These are phyloP conservation scores for Rallus limicola DNA, from an alignment of 2,113 vertebrate species.

Conservation along the genomic window DNA sequence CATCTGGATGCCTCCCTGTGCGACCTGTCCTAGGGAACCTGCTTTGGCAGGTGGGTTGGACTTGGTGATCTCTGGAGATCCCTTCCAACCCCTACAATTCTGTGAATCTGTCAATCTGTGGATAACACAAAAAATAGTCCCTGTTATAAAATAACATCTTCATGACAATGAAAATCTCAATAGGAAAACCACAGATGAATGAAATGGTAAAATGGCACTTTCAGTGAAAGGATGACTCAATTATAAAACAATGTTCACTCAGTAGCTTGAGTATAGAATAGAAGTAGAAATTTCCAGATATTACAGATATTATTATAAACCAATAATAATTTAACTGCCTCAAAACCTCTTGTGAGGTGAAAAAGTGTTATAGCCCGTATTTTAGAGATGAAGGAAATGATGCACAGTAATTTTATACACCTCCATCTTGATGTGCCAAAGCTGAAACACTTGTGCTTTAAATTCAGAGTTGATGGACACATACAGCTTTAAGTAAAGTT, in stretches of 20 bases:
- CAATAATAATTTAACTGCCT: background rate
- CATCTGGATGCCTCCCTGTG: too few relatives aligned
- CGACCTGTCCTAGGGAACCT: too few relatives aligned
- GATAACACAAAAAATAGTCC: background rate
- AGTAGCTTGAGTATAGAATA: background rate
- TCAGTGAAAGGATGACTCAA: background rate
- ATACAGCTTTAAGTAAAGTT: background rate
- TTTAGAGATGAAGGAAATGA: background rate
- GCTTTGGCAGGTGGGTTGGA: too few relatives aligned
- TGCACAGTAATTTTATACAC: background rate
- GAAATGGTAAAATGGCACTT: background rate
- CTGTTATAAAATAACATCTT: background rate
- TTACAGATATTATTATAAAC: background rate
- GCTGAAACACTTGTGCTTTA: background rate
- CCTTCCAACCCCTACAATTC: too few relatives aligned
- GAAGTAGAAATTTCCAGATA: background rate
- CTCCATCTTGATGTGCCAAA: background rate
- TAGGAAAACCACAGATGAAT: background rate
- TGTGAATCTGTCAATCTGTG: too few relatives aligned
- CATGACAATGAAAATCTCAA: background rate
- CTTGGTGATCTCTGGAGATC: too few relatives aligned
- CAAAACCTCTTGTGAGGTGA: background rate
- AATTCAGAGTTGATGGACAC: background rate
- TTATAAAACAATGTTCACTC: background rate
- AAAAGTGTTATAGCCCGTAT: background rate